Base-by-base conservation (phyloP, 2,797 vertebrate genomes). In the Enoplosus armatus region DNA sequence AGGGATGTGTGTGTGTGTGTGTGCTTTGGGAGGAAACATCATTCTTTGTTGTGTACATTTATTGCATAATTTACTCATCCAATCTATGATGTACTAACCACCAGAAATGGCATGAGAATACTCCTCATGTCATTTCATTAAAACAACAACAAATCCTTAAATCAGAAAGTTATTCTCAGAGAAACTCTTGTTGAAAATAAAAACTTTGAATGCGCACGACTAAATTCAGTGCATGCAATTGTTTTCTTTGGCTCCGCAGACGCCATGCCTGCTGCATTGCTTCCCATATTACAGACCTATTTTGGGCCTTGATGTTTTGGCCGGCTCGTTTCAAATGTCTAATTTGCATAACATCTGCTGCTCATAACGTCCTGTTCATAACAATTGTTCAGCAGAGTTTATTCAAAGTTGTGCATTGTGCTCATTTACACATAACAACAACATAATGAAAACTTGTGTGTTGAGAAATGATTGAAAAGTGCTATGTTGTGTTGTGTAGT, bases 261-360 rank as follows among this genome's bases (percentile, higher is more conserved):
- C 39, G 63, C 59, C 74, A 15, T 37, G 83, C 33, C 71, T 33
- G 64, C 71, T 79, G 75, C 59, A n/a, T n/a, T 53, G 72, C 65
- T 68, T 87, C 76, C 81, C 77, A 89, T 84, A 87, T 75, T 77
- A 77, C 54, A 70, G 67, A 58, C 74, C 79, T 89, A 77, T 83
- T 82, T 85, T 76, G 39, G 70, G 72, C 70, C 82, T 77, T 73
- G 75, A 90, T 83, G 88, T 79, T 89, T 83, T 48, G 8, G 61
- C 70, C 56, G 69, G 82, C 69, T 89, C 62, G 43, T 85, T 89
- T 85, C 55, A 89, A 85, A 83, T 72, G 77, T 88, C 75, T 81
- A 29, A 87, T 92, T 87, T 89, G 75, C 90, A 89, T 90, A 93
- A 91, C 87, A 91, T 89, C 90, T 90, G 91, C 79, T 89, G 63